Evolutionary conservation across 1,140 invertebrate genomes (phyloP), one percentile per base, ranked within the genome.

Genomic region (Zaprionus nigranus): DNA sequence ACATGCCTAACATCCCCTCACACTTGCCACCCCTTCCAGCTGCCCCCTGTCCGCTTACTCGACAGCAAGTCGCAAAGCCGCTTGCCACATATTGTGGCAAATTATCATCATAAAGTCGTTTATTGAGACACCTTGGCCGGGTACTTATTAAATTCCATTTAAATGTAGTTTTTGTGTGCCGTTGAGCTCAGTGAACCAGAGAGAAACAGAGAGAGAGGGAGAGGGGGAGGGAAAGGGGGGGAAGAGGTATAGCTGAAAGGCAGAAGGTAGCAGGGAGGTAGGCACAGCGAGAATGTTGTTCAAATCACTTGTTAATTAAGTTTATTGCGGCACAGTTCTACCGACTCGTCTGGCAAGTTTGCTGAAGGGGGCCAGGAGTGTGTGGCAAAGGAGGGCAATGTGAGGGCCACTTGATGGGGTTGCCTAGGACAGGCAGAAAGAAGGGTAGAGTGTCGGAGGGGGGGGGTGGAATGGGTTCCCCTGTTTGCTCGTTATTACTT

Each of bases 291-390:
- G 53, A 65, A 64, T 76, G 62, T 66, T 65, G 74, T 73, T 66
- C 74, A 73, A 76, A 76, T 76, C 74, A 76, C 74, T 76, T 76
- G 69, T 76, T 76, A 72, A 76, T 72, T 76, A 76, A 76, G 69
- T 76, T 76, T 76, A 76, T 76, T 72, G 74, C 62, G 56, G 57
- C 73, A 71, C 54, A 54, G 60, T 71, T 75, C 58, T 63, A 46
- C 7, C 36, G 60, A 15, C 49, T 54, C 60, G 64, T 62, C 51
- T 72, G 69, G 53, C 54, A 59, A 70, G 60, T 40, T 71, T 72
- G 64, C n/a, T 46, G 40, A 46, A 46, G 40, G n/a, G n/a, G 38
- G 15, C 38, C 15, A 40, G 38, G 15, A n/a, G 38, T 13, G 15
- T 34, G 30, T 7, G 30, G 9, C 5, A 13, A 11, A 22, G 5